Evolutionary conservation across 92 coral and sea anemone genomes (phyloP).

Genomic region (Umimayanthus kanabou): DNA sequence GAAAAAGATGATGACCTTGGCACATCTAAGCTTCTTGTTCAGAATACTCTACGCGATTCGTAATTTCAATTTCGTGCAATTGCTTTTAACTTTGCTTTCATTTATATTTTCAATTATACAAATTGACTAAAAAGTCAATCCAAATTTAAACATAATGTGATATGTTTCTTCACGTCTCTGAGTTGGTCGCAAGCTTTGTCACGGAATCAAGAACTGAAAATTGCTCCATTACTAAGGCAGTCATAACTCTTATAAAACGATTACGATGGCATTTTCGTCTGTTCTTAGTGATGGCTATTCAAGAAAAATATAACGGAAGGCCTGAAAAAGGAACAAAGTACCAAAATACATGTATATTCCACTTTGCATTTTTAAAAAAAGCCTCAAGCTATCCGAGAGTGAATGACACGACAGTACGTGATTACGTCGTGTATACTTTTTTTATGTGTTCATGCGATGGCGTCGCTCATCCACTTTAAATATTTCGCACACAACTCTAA

Average conservation of each 20-base stretch:
- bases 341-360: too few relatives aligned
- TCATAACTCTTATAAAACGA: too few relatives aligned
- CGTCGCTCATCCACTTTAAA: neutral
- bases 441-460: neutral
- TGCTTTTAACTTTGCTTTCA: neutral
- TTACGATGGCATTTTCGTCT: too few relatives aligned
- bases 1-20: neutral
- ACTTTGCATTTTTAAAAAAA: too few relatives aligned
- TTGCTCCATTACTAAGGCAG: neutral
- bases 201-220: conserved; percentile 19
- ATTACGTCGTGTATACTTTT: neutral
- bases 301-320: neutral
- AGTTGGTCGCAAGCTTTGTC: neutral
- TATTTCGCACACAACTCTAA: neutral
- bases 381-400: neutral
- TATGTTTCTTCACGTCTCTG: conserved; percentile 12
- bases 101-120: neutral
- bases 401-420: neutral
- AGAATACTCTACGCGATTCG: neutral
- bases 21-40: neutral
- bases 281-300: neutral
- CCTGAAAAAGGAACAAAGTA: neutral
- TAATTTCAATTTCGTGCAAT: neutral
- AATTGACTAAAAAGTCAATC: neutral
- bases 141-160: conserved; percentile 20